These are phyloP conservation scores for Dromius quadrimaculatus DNA, from an alignment of 2,888 invertebrate genomes.

Conservation along the genomic window DNA sequence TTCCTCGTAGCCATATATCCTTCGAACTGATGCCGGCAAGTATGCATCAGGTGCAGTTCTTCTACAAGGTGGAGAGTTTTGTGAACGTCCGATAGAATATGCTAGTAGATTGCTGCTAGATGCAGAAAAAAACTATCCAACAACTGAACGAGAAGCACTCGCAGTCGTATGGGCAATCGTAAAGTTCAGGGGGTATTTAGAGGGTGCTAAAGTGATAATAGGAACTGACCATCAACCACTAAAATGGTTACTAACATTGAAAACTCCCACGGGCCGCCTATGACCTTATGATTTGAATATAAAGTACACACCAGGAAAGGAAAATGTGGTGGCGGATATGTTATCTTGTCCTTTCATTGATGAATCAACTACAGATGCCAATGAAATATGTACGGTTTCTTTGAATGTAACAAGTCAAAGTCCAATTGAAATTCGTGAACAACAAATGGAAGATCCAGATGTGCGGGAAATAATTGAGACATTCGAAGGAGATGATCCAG, in stretches of 20 bases:
- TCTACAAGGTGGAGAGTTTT: constrained; percentile 7
- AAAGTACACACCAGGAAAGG: neutral
- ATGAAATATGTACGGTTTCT: neutral
- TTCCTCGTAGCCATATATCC: constrained; percentile 53
- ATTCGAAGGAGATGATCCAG: constrained; percentile 33
- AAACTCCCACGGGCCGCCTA: constrained; percentile 62
- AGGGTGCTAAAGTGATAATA: constrained; percentile 60
- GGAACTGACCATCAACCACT: constrained; percentile 64
- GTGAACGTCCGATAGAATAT: constrained; percentile 19
- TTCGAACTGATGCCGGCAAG: constrained; percentile 39
- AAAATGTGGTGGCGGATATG: constrained; percentile 61
- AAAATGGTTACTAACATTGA: constrained; percentile 63
- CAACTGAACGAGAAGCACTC: constrained; percentile 56
- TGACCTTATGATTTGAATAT: constrained; percentile 59
- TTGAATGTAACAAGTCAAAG: constrained; percentile 7
- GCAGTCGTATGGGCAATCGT: constrained; percentile 58
- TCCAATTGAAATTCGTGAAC: neutral
- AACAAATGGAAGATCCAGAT: constrained; percentile 52
- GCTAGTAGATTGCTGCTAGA: neutral
- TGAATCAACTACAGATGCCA: neutral
- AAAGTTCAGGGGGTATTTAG: constrained; percentile 62
- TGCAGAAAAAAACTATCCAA: constrained; percentile 58
- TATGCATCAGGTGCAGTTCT: neutral
- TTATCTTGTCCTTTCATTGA: constrained; percentile 56
- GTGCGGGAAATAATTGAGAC: constrained; percentile 44